Evolutionary conservation across 2,113 vertebrate species (phyloP), one percentile per base, ranked within the genome.

Genomic region (Aythya baeri): DNA sequence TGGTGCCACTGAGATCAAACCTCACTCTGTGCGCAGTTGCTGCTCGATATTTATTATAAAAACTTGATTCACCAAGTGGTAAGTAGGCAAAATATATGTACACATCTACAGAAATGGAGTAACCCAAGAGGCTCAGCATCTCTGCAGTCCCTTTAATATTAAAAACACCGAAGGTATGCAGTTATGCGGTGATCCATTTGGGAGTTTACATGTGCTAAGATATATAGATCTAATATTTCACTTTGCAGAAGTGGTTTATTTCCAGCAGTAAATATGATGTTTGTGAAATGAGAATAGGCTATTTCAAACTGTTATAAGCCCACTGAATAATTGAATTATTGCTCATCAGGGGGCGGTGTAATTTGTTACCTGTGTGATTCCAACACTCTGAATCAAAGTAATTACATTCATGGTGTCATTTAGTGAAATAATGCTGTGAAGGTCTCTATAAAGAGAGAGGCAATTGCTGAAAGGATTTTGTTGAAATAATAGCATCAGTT

Each of bases 271-370:
- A 88, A 96, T 83, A 94, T 58, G 66, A 89, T 92, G 83, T 94
- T 97, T 97, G 95, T 94, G 77, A 92, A 87, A 94, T 94, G 67
- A 97, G 77, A 93, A 92, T 88, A 93, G 57, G 66, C 91, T 95
- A 95, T 96, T 97, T 91, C 88, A 82, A 95, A 95, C 58, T 88
- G 94, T 83, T 97, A 71, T 86, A 94, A 93, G 85, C 77, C 95
- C 78, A 92, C 94, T 96, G 86, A 97, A 95, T 96, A 96, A 97
- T 91, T 97, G 93, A 97, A 97, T 95, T 96, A 97, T 96, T 97
- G 87, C 81, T 96, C 90, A 97, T 92, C 88, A 89, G 92, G 75
- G 91, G 85, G 65, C 41, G 94, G 86, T 59, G 82, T 92, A 87
- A 97, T 97, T 97, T 94, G 94, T 95, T 94, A 95, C 96, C 95